Evolutionary conservation across 2,888 invertebrate species (phyloP).

Genomic region (Podotricha telesiphe): DNA sequence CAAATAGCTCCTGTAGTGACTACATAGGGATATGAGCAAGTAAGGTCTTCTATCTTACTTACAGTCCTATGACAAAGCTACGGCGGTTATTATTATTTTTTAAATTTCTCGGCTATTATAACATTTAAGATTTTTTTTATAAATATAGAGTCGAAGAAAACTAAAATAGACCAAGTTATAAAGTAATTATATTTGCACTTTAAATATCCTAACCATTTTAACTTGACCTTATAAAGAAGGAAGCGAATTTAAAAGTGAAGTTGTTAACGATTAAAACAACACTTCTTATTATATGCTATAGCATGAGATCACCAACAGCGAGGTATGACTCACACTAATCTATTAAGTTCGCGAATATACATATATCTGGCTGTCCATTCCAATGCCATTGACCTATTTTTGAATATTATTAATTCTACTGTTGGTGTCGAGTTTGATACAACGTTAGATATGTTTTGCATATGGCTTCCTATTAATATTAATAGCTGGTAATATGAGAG

Average conservation of each 20-base stretch:
- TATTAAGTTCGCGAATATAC: slow-evolving; percentile 62
- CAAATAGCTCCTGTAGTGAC: background rate
- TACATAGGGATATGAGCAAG: slow-evolving; percentile 8
- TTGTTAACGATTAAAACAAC: slow-evolving; percentile 35
- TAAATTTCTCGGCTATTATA: too few species aligned
- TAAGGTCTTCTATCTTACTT: too few species aligned
- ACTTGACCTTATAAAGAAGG: slow-evolving; percentile 35
- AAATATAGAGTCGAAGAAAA: too few species aligned
- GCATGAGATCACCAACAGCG: slow-evolving; percentile 49
- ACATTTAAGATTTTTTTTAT: too few species aligned
- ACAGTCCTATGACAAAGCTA: background rate
- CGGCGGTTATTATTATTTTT: too few species aligned
- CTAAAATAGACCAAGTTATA: background rate
- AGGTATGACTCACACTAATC: slow-evolving; percentile 61
- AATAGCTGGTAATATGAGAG: slow-evolving; percentile 42
- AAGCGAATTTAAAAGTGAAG: slow-evolving; percentile 35
- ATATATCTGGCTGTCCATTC: slow-evolving; percentile 54
- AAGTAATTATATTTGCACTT: background rate
- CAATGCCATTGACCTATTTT: slow-evolving; percentile 70
- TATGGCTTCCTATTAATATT: slow-evolving; percentile 44
- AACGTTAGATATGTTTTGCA: slow-evolving; percentile 26
- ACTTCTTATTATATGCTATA: slow-evolving; percentile 31
- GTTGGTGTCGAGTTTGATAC: slow-evolving; percentile 33
- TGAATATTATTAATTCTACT: slow-evolving; percentile 47
- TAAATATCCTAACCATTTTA: slow-evolving; percentile 2